These are phyloP conservation scores for Corythornis cristatus DNA, from an alignment of 2,113 vertebrate genomes.

Conservation along the genomic window DNA sequence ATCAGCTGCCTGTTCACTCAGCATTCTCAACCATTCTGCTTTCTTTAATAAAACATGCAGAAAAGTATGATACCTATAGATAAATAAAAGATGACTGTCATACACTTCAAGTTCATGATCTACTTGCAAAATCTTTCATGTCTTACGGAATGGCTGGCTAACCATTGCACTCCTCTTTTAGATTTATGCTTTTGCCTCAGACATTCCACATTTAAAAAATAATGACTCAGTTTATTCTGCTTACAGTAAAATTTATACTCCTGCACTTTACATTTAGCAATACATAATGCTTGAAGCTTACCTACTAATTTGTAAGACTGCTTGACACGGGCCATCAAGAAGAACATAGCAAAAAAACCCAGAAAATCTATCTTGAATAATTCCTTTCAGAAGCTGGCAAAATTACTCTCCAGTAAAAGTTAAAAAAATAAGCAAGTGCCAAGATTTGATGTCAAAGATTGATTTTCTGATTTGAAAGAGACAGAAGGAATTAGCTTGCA, in stretches of 20 bases:
- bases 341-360: not conserved
- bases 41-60: not conserved
- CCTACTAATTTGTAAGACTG: not conserved
- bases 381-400: not conserved
- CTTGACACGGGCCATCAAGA: not conserved
- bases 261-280: not conserved
- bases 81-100: not conserved
- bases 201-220: not conserved
- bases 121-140: not conserved
- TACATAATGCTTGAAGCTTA: not conserved
- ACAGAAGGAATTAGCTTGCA: not conserved
- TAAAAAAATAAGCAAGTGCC: not conserved
- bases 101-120: not conserved
- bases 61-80: not conserved
- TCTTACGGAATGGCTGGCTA: not conserved
- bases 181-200: not conserved
- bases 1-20: not conserved
- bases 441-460: not conserved
- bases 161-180: not conserved
- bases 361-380: not conserved
- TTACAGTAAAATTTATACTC: not conserved
- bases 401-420: not conserved
- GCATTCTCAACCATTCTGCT: not conserved
- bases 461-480: not conserved
- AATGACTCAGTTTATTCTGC: not conserved